Evolutionary conservation across 2,888 invertebrate genomes (phyloP).

Genomic region (Rhagium mordax): DNA sequence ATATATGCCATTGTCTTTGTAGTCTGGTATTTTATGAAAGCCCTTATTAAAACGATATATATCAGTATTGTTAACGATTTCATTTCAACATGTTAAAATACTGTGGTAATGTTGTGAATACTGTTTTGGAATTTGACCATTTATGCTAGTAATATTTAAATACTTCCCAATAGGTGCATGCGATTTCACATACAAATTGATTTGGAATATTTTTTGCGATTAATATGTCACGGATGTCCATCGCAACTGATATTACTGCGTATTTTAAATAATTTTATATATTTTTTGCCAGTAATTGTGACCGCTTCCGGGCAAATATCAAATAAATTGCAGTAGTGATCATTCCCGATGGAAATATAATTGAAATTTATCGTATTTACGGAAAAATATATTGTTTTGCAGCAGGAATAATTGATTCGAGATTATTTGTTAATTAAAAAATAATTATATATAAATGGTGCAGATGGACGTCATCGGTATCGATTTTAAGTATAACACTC

Average conservation of each 20-base stretch:
- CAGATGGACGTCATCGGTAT: no score
- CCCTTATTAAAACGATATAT: no score
- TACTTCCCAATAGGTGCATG: background rate
- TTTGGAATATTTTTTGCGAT: background rate
- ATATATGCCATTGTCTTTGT: no score
- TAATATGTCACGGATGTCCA: background rate
- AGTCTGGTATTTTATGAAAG: no score
- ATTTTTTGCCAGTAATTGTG: background rate
- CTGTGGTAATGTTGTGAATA: background rate
- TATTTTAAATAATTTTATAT: slow-evolving; percentile 4
- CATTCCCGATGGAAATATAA: background rate
- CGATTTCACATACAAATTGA: background rate
- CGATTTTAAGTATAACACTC: no score
- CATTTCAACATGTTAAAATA: no score
- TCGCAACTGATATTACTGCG: background rate
- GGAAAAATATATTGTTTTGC: background rate
- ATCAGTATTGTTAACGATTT: no score
- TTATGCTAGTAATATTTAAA: background rate
- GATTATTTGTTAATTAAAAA: background rate
- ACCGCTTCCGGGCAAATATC: background rate
- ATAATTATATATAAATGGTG: no score
- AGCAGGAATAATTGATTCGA: background rate
- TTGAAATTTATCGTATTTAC: slow-evolving; percentile 13
- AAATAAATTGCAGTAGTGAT: background rate
- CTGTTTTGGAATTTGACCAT: background rate